These are phyloP conservation scores for Porites evermanni DNA, from an alignment of 92 coral and sea anemone species.

Conservation along the genomic window DNA sequence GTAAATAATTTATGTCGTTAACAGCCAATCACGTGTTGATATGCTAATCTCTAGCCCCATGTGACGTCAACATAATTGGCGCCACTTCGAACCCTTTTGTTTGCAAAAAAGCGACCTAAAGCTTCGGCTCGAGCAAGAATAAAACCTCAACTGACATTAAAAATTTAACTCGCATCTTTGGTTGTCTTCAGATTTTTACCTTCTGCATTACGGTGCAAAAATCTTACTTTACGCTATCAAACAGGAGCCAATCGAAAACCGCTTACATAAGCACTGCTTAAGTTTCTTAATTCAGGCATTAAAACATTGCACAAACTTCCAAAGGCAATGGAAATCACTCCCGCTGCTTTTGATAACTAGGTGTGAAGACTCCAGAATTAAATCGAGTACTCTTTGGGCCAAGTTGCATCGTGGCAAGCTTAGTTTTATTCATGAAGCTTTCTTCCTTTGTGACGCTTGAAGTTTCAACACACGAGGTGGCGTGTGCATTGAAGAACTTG, in stretches of 20 bases:
- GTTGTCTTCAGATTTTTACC: not conserved
- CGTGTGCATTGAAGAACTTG: conserved; percentile 13
- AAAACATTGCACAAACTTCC: conserved; percentile 32
- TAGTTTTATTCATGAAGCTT: not conserved
- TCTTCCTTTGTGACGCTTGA: not conserved
- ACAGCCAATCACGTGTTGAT: conserved; percentile 71
- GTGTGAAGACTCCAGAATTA: conserved; percentile 30
- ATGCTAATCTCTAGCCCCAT: conserved; percentile 51
- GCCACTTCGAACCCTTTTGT: conserved; percentile 51
- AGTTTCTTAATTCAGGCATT: conserved; percentile 31
- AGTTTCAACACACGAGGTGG: not conserved
- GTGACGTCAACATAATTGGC: conserved; percentile 67
- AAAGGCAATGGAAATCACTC: conserved; percentile 29
- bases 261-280: conserved; percentile 13
- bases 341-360: conserved; percentile 42
- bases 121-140: not conserved
- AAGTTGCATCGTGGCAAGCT: not conserved
- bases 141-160: not conserved
- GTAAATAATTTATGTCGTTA: conserved; percentile 80
- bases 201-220: not conserved
- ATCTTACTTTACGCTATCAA: not conserved
- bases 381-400: conserved; percentile 12
- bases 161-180: not conserved
- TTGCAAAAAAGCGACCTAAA: conserved; percentile 29
- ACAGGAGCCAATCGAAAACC: not conserved